Conservation (phyloP, 2,888 invertebrate species). For the Drosophila diplacantha region DNA sequence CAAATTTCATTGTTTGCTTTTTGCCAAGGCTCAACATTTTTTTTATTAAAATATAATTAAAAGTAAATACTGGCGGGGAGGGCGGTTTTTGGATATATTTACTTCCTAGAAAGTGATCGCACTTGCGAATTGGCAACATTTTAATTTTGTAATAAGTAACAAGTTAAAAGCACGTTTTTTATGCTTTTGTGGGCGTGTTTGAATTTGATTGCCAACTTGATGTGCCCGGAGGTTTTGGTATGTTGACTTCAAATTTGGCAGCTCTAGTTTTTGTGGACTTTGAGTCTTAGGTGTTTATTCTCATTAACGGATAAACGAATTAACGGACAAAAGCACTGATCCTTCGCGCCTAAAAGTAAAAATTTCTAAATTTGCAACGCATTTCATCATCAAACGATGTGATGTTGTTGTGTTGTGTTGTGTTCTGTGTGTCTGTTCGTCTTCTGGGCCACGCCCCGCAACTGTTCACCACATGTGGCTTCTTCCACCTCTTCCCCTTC, state of each 20-base stretch:
- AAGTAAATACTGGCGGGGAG: constrained; percentile 39
- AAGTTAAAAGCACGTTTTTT: no score
- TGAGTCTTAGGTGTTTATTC: no score
- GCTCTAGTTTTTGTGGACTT: no score
- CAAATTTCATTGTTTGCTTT: constrained; percentile 17
- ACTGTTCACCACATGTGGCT: constrained; percentile 64
- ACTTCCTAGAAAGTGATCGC: no score
- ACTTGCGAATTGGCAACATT: no score
- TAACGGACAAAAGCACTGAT: neutral
- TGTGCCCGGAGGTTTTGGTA: no score
- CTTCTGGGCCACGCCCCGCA: constrained; percentile 61
- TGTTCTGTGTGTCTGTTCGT: neutral
- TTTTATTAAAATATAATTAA: constrained; percentile 63
- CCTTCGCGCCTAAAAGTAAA: neutral
- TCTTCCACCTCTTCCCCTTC: constrained; percentile 29
- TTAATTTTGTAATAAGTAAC: no score
- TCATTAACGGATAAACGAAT: neutral
- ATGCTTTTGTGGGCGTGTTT: no score
- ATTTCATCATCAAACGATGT: constrained; percentile 10
- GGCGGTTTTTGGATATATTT: neutral
- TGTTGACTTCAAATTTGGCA: no score
- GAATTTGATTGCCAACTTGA: no score
- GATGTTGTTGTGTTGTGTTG: neutral
- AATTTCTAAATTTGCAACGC: constrained; percentile 12
- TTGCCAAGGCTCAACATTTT: constrained; percentile 42